Conservation (phyloP, 2,888 invertebrate species). For the Aphidius colemani region DNA sequence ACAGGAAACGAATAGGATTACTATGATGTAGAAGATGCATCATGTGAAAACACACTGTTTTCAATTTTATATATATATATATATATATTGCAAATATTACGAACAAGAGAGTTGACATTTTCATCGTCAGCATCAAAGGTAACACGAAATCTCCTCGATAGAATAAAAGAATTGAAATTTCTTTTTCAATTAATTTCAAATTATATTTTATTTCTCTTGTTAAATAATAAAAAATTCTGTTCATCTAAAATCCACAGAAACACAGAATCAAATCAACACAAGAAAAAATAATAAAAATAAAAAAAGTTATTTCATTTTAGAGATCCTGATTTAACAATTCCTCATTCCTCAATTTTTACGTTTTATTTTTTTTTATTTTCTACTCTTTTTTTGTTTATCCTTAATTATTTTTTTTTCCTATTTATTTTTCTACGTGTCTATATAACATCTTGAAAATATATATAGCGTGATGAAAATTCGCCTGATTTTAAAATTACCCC, state of each 20-base stretch:
- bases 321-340: constrained; percentile 8
- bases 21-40: background rate
- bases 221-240: no score
- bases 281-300: background rate
- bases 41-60: constrained; percentile 11
- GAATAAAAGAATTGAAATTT: no score
- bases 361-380: background rate
- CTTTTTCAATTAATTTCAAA: no score
- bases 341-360: constrained; percentile 9
- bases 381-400: background rate
- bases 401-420: background rate
- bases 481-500: constrained; percentile 23
- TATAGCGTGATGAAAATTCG: constrained; percentile 27
- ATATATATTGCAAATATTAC: no score
- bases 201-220: no score
- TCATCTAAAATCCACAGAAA: no score
- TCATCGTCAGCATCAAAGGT: no score
- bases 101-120: background rate
- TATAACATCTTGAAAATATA: constrained; percentile 4
- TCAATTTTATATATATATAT: background rate
- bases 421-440: background rate
- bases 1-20: constrained; percentile 27
- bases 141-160: no score
- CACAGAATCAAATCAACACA: no score
- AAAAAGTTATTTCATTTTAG: background rate